A percentile compares a stretch with the other conserved stretches of the same genome.
Conservation (phyloP, 2,888 invertebrate species). For the Ophion slaviceki region DNA sequence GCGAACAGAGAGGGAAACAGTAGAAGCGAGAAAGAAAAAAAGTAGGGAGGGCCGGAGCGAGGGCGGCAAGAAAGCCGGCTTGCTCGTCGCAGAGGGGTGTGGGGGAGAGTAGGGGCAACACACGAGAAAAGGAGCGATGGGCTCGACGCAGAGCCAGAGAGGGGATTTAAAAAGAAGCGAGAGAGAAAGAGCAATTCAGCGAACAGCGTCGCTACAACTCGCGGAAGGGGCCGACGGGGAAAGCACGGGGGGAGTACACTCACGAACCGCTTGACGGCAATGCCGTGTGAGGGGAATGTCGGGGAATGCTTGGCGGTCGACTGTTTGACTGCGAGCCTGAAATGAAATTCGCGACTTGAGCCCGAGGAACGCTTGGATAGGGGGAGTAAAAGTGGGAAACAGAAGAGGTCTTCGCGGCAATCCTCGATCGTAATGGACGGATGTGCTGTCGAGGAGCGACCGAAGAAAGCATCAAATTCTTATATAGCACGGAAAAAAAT, state of each 20-base stretch:
- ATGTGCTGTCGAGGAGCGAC: conserved; percentile 10
- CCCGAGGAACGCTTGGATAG: conserved; percentile 38
- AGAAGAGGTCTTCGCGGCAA: conserved; percentile 1
- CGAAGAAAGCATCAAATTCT: background rate
- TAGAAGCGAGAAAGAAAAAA: conserved; percentile 31
- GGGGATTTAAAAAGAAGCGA: conserved; percentile 31
- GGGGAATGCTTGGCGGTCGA: conserved; percentile 47
- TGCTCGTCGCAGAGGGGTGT: conserved; percentile 40
- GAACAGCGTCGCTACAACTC: background rate
- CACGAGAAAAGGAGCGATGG: conserved; percentile 61
- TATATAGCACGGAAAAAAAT: conserved; percentile 10
- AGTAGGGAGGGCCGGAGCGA: conserved; percentile 47
- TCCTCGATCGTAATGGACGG: conserved; percentile 36
- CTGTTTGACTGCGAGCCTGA: conserved; percentile 57
- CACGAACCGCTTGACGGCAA: conserved; percentile 56
- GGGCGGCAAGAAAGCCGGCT: conserved; percentile 53
- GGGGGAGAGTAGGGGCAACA: conserved; percentile 56
- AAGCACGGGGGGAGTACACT: conserved; percentile 34
- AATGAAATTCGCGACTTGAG: conserved; percentile 48
- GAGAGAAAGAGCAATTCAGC: conserved; percentile 26
- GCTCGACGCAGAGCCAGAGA: conserved; percentile 44
- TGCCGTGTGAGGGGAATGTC: conserved; percentile 56
- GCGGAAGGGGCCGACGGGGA: conserved; percentile 36
- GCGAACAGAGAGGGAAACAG: conserved; percentile 29
- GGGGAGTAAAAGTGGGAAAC: conserved; percentile 40